Conservation (phyloP, 2,888 invertebrate species). For the Rhamphomyia laevipes region DNA sequence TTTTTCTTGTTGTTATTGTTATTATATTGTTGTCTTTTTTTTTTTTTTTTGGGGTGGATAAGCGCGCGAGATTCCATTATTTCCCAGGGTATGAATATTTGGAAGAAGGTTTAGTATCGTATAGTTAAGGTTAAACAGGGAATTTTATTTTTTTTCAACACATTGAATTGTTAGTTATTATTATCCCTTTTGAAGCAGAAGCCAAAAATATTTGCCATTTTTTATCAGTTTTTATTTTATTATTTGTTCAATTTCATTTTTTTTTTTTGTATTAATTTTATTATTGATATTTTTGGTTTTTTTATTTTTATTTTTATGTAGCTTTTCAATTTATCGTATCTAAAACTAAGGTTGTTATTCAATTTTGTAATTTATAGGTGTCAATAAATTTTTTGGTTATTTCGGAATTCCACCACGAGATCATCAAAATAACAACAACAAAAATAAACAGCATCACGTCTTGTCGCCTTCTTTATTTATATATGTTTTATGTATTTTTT, state of each 20-base stretch:
- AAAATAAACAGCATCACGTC: too few species aligned
- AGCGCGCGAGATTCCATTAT: background rate
- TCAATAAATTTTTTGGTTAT: slow-evolving; percentile 24
- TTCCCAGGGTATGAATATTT: too few species aligned
- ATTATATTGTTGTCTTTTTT: background rate
- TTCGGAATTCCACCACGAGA: too few species aligned
- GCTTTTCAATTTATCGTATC: slow-evolving; percentile 14
- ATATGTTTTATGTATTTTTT: too few species aligned
- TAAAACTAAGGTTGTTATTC: slow-evolving; percentile 18
- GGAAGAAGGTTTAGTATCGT: too few species aligned
- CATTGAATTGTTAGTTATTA: too few species aligned
- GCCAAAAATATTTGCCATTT: too few species aligned
- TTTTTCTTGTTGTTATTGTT: background rate
- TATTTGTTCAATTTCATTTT: slow-evolving; percentile 7
- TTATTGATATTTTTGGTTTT: slow-evolving; percentile 1
- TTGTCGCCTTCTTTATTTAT: too few species aligned
- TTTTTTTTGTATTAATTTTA: slow-evolving; percentile 4
- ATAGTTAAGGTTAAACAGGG: background rate
- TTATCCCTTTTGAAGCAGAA: too few species aligned
- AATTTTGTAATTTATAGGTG: slow-evolving; percentile 32
- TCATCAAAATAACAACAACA: too few species aligned
- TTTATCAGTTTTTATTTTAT: background rate
- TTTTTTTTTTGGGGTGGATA: background rate
- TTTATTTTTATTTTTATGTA: slow-evolving; percentile 7
- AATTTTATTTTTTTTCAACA: background rate